Conservation (phyloP, 2,888 invertebrate species). For the Parnassius apollo region DNA sequence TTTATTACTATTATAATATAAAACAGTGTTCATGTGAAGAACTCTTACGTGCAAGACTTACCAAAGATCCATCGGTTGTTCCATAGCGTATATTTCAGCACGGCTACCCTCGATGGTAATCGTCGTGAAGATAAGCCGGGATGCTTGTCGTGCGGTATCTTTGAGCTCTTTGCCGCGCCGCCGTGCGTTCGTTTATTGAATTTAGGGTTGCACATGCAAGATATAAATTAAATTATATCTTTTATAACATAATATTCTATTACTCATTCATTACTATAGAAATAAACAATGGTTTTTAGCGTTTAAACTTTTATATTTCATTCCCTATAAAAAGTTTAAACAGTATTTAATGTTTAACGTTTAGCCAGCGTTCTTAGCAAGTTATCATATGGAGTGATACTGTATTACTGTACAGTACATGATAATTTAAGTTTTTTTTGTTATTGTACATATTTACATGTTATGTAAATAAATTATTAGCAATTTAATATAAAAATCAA, state of each 20-base stretch:
- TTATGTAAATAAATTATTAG: too few species aligned
- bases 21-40: background rate
- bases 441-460: too few species aligned
- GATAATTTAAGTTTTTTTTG: too few species aligned
- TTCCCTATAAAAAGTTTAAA: too few species aligned
- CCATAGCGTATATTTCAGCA: constrained; percentile 16
- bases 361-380: too few species aligned
- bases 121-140: constrained; percentile 52
- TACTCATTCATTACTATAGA: too few species aligned
- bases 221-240: background rate
- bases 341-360: too few species aligned
- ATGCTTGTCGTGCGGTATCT: constrained; percentile 53
- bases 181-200: constrained; percentile 56
- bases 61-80: constrained; percentile 4
- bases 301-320: too few species aligned
- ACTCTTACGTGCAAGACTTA: background rate
- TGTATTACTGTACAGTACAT: too few species aligned
- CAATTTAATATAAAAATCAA: too few species aligned
- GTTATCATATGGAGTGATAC: too few species aligned
- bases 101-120: constrained; percentile 39
- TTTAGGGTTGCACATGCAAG: constrained; percentile 48
- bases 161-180: constrained; percentile 55
- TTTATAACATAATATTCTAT: background rate
- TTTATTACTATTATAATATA: background rate
- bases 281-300: too few species aligned